Evolutionary conservation across 2,113 vertebrate genomes (phyloP), one percentile per base, ranked within the genome.

Genomic region (Mugil cephalus): DNA sequence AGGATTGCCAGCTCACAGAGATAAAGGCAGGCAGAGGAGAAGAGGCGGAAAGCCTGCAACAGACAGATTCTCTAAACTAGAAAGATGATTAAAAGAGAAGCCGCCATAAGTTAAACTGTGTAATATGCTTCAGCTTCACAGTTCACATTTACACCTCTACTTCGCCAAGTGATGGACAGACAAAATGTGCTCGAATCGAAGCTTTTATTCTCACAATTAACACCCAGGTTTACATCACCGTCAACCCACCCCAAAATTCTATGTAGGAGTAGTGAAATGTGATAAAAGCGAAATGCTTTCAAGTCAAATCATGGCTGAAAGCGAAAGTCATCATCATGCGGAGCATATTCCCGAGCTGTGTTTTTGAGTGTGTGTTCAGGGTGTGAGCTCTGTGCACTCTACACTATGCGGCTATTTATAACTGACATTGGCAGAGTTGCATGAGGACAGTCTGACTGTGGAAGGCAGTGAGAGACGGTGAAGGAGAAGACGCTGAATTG

Each of bases 401-500:
- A 46, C 74, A 80, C 80, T 67, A 65, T 36, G 10, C 9, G 34
- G 69, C 88, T 90, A 88, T 90, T 86, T 84, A 84, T 87, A 87
- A 80, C 83, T 86, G 80, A 82, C 87, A 80, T 84, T 90, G 78
- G 78, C 80, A 72, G 85, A 80, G 80, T 80, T 84, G 82, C 71
- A 80, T 87, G 80, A 88, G 88, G 88, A 90, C 86, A 81, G 87
- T 86, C 88, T 76, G 39, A 63, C 68, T 64, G 58, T 48, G 43
- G 55, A 47, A 45, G 58, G 52, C 7, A 47, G 52, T 0, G 15
- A 64, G 39, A 55, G 42, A 56, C n/a, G 48, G 18, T 48, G 39
- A 55, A 24, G 8, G 45, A 80, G 4, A 24, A 15, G 11, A 42
- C 11, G 12, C 14, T 42, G 40, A 14, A 42, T 42, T 13, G 40